Percentiles rank a stretch among this genome's conserved stretches.
Evolutionary conservation across 2,888 invertebrate genomes (phyloP).

Genomic region (Poecilus cupreus): DNA sequence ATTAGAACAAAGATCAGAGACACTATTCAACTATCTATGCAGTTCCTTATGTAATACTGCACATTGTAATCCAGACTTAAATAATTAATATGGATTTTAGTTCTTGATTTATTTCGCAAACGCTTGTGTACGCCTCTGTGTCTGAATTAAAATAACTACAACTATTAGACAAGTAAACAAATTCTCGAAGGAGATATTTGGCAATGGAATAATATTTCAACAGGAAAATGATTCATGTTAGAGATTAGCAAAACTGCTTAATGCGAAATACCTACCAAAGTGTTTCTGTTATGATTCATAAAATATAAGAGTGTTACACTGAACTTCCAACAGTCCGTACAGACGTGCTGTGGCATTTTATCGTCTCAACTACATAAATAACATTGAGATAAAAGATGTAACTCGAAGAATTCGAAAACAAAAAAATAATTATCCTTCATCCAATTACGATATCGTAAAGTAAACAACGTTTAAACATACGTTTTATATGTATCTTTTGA

Average conservation of each 20-base stretch:
- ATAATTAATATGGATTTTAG: too few relatives aligned
- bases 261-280: too few relatives aligned
- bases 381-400: conserved; percentile 13
- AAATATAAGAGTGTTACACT: neutral
- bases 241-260: too few relatives aligned
- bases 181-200: neutral
- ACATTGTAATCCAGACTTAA: too few relatives aligned
- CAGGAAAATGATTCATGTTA: too few relatives aligned
- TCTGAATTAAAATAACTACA: neutral
- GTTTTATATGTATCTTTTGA: conserved; percentile 30
- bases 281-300: neutral
- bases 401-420: conserved; percentile 8
- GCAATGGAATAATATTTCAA: neutral
- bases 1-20: too few relatives aligned
- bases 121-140: too few relatives aligned
- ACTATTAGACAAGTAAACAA: neutral
- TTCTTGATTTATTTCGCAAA: too few relatives aligned
- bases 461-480: conserved; percentile 38
- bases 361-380: conserved; percentile 29
- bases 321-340: too few relatives aligned
- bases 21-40: too few relatives aligned
- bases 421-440: conserved; percentile 31
- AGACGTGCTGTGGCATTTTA: neutral
- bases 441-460: conserved; percentile 29
- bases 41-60: too few relatives aligned